Percentiles rank a stretch among this genome's conserved stretches.
Conservation (phyloP, 2,888 invertebrate species). For the Schizotus pectinicornis region DNA sequence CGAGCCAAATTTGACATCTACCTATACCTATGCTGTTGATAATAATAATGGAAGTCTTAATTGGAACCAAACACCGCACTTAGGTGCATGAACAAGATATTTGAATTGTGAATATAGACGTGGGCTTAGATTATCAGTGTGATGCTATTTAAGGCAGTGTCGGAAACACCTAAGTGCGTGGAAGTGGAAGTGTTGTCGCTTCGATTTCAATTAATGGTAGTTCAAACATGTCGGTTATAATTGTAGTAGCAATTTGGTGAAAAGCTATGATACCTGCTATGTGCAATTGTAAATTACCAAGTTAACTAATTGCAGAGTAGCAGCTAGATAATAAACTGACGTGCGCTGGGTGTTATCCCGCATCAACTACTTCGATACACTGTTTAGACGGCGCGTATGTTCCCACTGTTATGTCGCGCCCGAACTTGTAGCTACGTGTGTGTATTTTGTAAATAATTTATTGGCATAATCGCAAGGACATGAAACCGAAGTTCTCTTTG, state of each 20-base stretch:
- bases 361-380: not conserved
- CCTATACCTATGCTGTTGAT: not conserved
- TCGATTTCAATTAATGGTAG: slow-evolving; percentile 11
- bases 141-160: no score
- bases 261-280: slow-evolving; percentile 12
- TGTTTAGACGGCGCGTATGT: slow-evolving; percentile 10
- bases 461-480: slow-evolving; percentile 6
- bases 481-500: slow-evolving; percentile 18
- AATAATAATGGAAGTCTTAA: not conserved
- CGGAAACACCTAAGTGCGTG: not conserved
- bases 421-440: slow-evolving; percentile 2
- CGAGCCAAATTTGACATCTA: slow-evolving; percentile 9
- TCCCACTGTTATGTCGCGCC: slow-evolving; percentile 6
- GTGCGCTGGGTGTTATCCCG: slow-evolving; percentile 9
- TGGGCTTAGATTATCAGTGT: no score
- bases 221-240: slow-evolving; percentile 4
- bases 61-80: slow-evolving; percentile 6
- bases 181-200: slow-evolving; percentile 1
- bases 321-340: slow-evolving; percentile 12
- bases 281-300: slow-evolving; percentile 10
- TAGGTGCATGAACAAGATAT: slow-evolving; percentile 11
- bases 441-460: slow-evolving; percentile 23
- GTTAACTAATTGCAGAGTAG: slow-evolving; percentile 12
- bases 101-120: not conserved
- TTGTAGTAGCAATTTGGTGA: not conserved